These are phyloP conservation scores for Epizoanthus illoricatus DNA, from an alignment of 92 coral and sea anemone species.

Conservation along the genomic window DNA sequence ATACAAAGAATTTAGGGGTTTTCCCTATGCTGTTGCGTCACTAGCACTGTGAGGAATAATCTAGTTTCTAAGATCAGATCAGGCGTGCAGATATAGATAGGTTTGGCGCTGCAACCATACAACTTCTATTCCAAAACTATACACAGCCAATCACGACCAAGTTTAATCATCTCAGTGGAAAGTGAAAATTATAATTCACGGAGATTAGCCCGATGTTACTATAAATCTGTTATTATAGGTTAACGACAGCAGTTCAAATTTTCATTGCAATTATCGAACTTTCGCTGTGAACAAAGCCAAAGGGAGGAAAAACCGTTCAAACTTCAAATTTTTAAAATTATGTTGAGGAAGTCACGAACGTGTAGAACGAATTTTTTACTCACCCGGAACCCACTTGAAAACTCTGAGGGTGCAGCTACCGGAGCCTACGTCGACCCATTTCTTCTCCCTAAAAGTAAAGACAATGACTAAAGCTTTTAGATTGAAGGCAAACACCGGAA, in stretches of 20 bases:
- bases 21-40: neutral
- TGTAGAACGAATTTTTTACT: neutral
- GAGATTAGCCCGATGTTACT: too few relatives aligned
- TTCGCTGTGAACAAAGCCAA: neutral
- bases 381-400: conserved; percentile 99
- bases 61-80: too few relatives aligned
- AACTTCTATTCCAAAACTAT: too few relatives aligned
- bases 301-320: neutral
- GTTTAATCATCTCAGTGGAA: too few relatives aligned
- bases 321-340: neutral
- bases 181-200: too few relatives aligned
- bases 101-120: neutral
- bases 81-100: neutral
- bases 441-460: conserved; percentile 86
- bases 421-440: conserved; percentile 94
- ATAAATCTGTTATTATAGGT: too few relatives aligned
- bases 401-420: conserved; percentile 87
- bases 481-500: neutral
- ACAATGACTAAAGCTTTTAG: neutral
- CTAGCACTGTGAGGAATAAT: neutral
- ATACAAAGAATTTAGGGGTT: conserved; percentile 17
- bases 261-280: too few relatives aligned
- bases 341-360: neutral
- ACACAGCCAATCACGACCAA: too few relatives aligned
- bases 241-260: too few relatives aligned